Percentiles rank a stretch among this genome's conserved stretches.
Conservation (phyloP, 2,797 vertebrate genomes). For the Hafferia zeledoni region DNA sequence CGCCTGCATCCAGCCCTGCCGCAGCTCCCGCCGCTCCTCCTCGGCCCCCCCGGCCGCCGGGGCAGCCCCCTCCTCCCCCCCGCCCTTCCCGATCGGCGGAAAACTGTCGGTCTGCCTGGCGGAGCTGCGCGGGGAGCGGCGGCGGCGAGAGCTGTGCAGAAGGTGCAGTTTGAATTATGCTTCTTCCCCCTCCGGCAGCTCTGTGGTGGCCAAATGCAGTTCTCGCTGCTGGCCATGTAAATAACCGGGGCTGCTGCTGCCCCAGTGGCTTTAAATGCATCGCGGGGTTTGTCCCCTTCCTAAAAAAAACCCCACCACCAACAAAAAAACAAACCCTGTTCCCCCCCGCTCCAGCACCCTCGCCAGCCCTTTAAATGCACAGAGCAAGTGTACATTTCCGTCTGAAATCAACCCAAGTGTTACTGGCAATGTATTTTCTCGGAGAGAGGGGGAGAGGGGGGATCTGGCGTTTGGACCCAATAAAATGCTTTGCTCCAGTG, state of each 20-base stretch:
- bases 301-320: background rate
- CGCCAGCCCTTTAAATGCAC: constrained; percentile 64
- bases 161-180: constrained; percentile 77
- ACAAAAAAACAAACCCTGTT: background rate
- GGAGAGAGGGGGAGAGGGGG: constrained; percentile 16
- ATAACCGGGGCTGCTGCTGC: constrained; percentile 57
- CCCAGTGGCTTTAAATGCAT: background rate
- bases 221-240: constrained; percentile 67
- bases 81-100: constrained; percentile 34
- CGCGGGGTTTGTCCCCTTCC: constrained; percentile 35
- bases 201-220: constrained; percentile 66
- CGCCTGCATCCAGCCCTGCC: constrained; percentile 32
- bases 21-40: constrained; percentile 22
- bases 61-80: background rate
- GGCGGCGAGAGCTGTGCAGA: constrained; percentile 68
- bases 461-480: constrained; percentile 71
- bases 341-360: background rate
- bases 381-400: constrained; percentile 59
- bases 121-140: constrained; percentile 66
- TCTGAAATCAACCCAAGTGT: constrained; percentile 67
- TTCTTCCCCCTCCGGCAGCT: constrained; percentile 69
- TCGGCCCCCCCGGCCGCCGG: background rate
- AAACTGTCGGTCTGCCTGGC: constrained; percentile 78
- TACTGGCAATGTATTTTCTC: constrained; percentile 54
- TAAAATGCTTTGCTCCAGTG: constrained; percentile 68